Evolutionary conservation across 2,888 invertebrate genomes (phyloP), one percentile per base, ranked within the genome.

Genomic region (Tyria jacobaeae): DNA sequence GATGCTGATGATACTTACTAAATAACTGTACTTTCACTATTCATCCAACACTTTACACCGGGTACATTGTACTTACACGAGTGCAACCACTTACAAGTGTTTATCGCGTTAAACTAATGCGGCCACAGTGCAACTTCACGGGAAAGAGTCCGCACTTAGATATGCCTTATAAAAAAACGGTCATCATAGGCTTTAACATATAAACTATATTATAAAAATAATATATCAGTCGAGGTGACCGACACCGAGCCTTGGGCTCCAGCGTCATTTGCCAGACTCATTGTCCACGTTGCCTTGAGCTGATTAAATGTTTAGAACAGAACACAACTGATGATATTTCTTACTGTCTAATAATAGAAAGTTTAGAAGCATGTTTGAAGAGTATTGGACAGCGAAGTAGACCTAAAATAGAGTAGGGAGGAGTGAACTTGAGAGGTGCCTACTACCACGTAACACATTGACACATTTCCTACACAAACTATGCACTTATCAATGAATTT

Each of bases 261-360:
- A 21, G 7, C n/a, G 27, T 21, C 1, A 27, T 44, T 57, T 62
- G 34, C 48, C 48, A 62, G 54, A 63, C 25, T 27, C 39, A 55
- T 59, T 63, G 63, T 63, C 51, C 56, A 12, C 5, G 35, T 64
- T 21, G 51, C 64, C 64, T 64, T 61, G 60, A 55, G 21, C 24
- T 49, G 35, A 51, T 50, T 37, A 41, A 50, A 17, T 49, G 49
- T 55, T 37, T 17, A 34, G 17, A 49, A 24, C 25, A n/a, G 17
- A 53, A 57, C 47, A 61, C 44, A 62, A 51, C 56, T 37, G 41
- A 56, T 39, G 48, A 57, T 37, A 49, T 56, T 64, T 64, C 64
- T 60, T 64, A 59, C 31, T 51, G 25, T 27, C 35, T 14, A 53
- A 54, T 27, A 57, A 54, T 39, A 14, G 39, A 41, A 3, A 52